phyloP scores from a whole-genome alignment of 2,888 invertebrate species.

The Bellardia pandia region DNA sequence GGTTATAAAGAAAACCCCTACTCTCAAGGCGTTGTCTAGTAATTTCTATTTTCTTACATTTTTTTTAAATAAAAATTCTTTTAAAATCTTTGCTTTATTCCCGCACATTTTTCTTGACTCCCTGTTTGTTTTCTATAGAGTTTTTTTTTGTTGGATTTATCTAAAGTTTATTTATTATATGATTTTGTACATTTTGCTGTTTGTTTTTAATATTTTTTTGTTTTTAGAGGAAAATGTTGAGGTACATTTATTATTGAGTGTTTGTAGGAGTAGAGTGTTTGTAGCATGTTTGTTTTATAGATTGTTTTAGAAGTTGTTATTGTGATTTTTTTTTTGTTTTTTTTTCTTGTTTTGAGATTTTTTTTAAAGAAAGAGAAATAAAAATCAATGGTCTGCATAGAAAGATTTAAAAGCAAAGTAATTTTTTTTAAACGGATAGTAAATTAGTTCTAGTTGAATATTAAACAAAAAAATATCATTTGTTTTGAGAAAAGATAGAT shows the following conservation, averaged over 20 bases:
- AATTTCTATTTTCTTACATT: background rate
- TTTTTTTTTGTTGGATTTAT: conserved; percentile 18
- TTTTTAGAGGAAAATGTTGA: conserved; percentile 13
- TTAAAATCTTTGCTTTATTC: conserved; percentile 80
- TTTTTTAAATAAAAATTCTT: conserved; percentile 77
- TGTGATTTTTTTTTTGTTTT: conserved; percentile 51
- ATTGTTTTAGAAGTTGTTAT: conserved; percentile 64
- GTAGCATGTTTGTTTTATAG: conserved; percentile 67
- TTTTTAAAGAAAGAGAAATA: conserved; percentile 4
- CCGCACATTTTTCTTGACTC: background rate
- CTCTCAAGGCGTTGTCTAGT: conserved; percentile 56
- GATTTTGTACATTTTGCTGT: conserved; percentile 30
- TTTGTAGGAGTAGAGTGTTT: conserved; percentile 16
- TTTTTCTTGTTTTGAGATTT: conserved; percentile 4
- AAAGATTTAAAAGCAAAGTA: background rate
- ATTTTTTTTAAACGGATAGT: background rate
- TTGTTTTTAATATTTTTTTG: conserved; percentile 11
- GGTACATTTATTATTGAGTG: conserved; percentile 48
- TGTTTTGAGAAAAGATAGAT: background rate
- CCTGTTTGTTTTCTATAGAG: conserved; percentile 42
- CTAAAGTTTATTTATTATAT: conserved; percentile 60
- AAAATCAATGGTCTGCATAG: conserved; percentile 48
- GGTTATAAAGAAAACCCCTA: conserved; percentile 5
- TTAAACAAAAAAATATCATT: conserved; percentile 3
- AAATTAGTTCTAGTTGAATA: conserved; percentile 24